Evolutionary conservation across 2,888 invertebrate species (phyloP).

Genomic region (Ormyrus nitidulus): DNA sequence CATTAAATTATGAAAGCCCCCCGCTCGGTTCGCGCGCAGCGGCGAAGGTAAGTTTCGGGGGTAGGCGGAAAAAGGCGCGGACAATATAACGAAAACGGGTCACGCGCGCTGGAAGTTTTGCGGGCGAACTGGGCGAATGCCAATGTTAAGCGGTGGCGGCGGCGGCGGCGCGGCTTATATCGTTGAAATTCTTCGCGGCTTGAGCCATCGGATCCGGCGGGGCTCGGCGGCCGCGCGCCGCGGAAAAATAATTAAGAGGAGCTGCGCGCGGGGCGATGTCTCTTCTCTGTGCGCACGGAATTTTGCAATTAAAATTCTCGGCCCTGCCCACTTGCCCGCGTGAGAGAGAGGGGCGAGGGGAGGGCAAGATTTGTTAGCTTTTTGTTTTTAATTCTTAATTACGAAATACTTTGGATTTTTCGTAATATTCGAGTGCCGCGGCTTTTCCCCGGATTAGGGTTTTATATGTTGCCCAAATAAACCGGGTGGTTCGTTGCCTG

Average conservation of each 20-base stretch:
- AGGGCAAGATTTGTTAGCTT: not conserved
- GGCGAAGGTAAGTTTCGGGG: too few species aligned
- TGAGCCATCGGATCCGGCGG: conserved; percentile 13
- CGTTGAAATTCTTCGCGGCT: conserved; percentile 25
- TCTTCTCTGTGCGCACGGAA: conserved; percentile 24
- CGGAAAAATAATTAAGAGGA: conserved; percentile 52
- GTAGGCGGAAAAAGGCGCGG: not conserved
- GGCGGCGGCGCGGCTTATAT: conserved; percentile 6
- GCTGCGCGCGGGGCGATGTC: not conserved
- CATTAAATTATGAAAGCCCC: too few species aligned
- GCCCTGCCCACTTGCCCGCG: not conserved
- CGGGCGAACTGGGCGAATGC: conserved; percentile 62
- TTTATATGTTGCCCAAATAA: conserved; percentile 35
- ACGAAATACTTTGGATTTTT: conserved; percentile 49
- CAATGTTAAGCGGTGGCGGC: conserved; percentile 62
- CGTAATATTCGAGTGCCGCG: not conserved
- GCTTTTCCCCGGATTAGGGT: conserved; percentile 12
- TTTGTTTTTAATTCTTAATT: conserved; percentile 46
- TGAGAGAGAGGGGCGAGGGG: not conserved
- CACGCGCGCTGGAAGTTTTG: conserved; percentile 57
- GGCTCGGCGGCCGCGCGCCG: conserved; percentile 1
- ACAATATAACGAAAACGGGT: conserved; percentile 64
- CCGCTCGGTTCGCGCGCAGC: too few species aligned
- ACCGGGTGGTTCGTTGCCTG: not conserved
- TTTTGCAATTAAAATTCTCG: conserved; percentile 52